Conservation (phyloP, 2,797 vertebrate species). For the Argyrosomus regius region DNA sequence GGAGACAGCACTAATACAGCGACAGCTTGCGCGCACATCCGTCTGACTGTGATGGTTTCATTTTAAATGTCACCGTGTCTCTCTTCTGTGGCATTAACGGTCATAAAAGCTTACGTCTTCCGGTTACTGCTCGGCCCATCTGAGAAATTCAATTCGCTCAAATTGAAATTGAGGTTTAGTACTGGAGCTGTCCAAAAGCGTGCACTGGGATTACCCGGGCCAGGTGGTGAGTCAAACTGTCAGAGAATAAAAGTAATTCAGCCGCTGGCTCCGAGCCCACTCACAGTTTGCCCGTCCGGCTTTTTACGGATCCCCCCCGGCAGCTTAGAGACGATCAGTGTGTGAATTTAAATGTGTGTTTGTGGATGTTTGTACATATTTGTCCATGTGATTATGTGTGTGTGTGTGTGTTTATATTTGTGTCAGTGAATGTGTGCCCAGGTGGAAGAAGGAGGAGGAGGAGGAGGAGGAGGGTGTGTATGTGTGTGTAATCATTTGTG, state of each 20-base stretch:
- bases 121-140: slow-evolving; percentile 35
- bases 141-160: slow-evolving; percentile 66
- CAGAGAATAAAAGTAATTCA: slow-evolving; percentile 59
- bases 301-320: slow-evolving; percentile 8
- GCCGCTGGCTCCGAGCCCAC: slow-evolving; percentile 47
- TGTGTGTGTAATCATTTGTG: neutral
- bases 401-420: slow-evolving; percentile 26
- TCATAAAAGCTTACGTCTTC: slow-evolving; percentile 36
- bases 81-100: slow-evolving; percentile 18
- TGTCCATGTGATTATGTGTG: slow-evolving; percentile 47
- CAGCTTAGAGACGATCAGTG: slow-evolving; percentile 33
- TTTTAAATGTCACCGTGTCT: slow-evolving; percentile 70
- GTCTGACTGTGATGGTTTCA: slow-evolving; percentile 27
- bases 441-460: neutral
- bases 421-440: slow-evolving; percentile 2
- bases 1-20: slow-evolving; percentile 27
- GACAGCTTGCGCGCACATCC: slow-evolving; percentile 16
- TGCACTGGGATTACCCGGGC: slow-evolving; percentile 59
- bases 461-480: too few relatives aligned
- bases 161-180: slow-evolving; percentile 58
- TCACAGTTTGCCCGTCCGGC: slow-evolving; percentile 20
- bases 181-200: slow-evolving; percentile 34
- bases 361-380: slow-evolving; percentile 27
- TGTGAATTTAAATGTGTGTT: slow-evolving; percentile 15
- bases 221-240: slow-evolving; percentile 69